Conservation (phyloP, 2,113 vertebrate species). For the Vidua chalybeata region DNA sequence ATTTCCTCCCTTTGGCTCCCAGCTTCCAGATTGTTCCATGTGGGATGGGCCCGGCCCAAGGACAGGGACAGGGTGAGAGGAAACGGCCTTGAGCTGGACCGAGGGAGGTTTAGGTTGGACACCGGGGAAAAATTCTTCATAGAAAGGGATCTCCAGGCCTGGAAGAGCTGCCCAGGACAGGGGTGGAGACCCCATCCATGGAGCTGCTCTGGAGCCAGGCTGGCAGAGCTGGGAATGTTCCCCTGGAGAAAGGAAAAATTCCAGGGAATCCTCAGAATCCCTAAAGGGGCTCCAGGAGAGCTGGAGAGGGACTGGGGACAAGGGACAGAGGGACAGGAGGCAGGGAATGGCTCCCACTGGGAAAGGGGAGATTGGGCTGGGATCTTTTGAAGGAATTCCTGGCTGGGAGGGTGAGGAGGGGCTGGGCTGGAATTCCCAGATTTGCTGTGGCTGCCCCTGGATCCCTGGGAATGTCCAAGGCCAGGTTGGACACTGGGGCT, state of each 20-base stretch:
- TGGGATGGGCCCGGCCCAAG: fast-evolving
- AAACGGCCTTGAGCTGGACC: fast-evolving
- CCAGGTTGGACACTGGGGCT: fast-evolving
- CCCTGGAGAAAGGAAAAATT: neutral
- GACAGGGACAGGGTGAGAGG: neutral
- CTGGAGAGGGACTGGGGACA: neutral
- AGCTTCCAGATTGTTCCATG: fast-evolving
- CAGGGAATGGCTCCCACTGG: neutral
- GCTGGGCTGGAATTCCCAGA: neutral
- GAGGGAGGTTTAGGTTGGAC: neutral
- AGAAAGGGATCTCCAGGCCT: neutral
- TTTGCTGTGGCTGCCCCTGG: neutral
- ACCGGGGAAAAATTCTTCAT: neutral
- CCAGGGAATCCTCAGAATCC: fast-evolving
- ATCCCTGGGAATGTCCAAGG: neutral
- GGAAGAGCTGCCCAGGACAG: neutral
- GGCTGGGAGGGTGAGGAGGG: neutral
- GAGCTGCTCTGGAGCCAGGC: neutral
- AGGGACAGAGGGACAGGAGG: fast-evolving
- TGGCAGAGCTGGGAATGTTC: neutral
- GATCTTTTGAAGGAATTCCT: neutral
- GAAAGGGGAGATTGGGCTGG: neutral
- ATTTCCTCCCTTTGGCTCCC: neutral
- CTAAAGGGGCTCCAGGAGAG: neutral
- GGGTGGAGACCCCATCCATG: neutral